Conservation (phyloP, 2,113 vertebrate genomes). For the Benitochromis conjunctus region DNA sequence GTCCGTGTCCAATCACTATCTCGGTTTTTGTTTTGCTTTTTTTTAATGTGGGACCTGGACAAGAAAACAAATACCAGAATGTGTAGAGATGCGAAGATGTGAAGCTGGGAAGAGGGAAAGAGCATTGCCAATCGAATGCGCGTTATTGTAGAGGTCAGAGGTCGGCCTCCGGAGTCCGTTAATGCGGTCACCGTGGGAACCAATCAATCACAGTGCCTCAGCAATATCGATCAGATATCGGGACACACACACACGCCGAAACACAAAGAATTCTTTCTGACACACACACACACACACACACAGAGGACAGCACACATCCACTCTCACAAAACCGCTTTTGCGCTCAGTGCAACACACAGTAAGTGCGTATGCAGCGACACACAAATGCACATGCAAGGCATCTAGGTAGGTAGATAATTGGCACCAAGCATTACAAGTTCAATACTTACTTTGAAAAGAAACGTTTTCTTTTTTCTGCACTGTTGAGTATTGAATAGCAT, state of each 20-base stretch:
- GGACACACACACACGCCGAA: slow-evolving; percentile 18
- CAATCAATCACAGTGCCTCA: slow-evolving; percentile 88
- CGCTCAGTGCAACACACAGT: background rate
- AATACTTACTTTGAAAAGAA: background rate
- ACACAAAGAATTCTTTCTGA: slow-evolving; percentile 18
- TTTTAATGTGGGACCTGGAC: background rate
- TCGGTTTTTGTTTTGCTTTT: background rate
- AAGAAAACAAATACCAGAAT: slow-evolving; percentile 26
- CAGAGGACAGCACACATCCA: slow-evolving; percentile 15
- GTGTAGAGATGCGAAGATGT: slow-evolving; percentile 10
- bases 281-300: background rate
- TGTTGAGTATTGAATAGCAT: background rate
- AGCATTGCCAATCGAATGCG: slow-evolving; percentile 70
- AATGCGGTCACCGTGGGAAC: slow-evolving; percentile 83
- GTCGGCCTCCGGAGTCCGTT: slow-evolving; percentile 81
- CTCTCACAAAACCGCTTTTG: background rate
- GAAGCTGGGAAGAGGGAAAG: slow-evolving; percentile 56
- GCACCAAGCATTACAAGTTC: background rate
- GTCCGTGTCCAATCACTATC: slow-evolving; percentile 46
- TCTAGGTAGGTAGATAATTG: background rate
- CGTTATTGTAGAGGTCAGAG: slow-evolving; percentile 78
- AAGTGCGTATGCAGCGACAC: background rate
- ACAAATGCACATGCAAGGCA: background rate
- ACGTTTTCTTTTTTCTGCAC: background rate
- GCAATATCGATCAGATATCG: slow-evolving; percentile 79